These are phyloP conservation scores for Homarus gammarus DNA, from an alignment of 2,888 invertebrate genomes.

Conservation along the genomic window DNA sequence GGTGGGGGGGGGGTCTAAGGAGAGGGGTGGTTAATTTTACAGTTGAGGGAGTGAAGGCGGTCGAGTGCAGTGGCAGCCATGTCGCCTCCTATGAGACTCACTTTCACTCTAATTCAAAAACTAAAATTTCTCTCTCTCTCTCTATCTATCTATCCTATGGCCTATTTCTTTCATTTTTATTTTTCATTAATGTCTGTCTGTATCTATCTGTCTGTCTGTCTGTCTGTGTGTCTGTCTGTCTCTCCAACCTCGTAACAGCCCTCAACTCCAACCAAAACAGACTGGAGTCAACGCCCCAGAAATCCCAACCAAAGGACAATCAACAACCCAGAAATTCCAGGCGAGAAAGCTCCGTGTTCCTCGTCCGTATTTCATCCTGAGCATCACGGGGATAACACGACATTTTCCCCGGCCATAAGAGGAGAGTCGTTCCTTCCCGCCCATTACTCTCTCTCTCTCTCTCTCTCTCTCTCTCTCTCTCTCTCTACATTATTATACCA, in stretches of 20 bases:
- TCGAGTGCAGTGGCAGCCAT: no score
- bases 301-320: neutral
- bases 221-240: neutral
- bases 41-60: no score
- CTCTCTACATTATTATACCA: neutral
- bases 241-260: no score
- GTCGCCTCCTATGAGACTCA: no score
- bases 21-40: no score
- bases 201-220: no score
- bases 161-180: no score
- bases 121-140: slow-evolving; percentile 20
- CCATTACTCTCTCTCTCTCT: slow-evolving; percentile 7
- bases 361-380: slow-evolving; percentile 30
- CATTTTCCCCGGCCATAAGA: slow-evolving; percentile 6
- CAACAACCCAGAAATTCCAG: neutral
- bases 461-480: neutral
- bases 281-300: no score
- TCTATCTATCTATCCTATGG: slow-evolving; percentile 30
- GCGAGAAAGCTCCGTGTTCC: neutral
- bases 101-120: no score
- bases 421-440: slow-evolving; percentile 37
- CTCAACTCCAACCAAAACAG: no score
- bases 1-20: no score
- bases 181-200: neutral
- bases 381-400: slow-evolving; percentile 44